Conservation (phyloP, 2,797 vertebrate species). For the Myotis findleyi region DNA sequence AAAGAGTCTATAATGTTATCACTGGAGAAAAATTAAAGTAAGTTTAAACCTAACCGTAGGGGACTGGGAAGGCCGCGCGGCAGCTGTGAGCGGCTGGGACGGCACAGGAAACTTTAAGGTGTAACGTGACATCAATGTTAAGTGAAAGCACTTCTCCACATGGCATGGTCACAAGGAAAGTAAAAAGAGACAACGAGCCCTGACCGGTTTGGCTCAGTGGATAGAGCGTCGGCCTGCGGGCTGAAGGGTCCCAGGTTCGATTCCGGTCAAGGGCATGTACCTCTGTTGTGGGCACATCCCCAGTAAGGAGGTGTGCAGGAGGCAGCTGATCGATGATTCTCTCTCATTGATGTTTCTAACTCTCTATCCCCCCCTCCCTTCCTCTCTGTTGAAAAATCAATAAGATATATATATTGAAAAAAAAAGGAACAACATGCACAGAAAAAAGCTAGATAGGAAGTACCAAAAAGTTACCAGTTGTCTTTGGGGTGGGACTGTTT, state of each 20-base stretch:
- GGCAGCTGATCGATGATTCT: too few species aligned
- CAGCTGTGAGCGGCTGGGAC: rapidly evolving
- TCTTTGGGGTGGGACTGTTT: neutral
- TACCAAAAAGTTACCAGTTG: neutral
- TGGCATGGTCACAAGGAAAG: rapidly evolving
- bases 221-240: too few species aligned
- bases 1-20: neutral
- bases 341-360: too few species aligned
- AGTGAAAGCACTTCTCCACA: neutral
- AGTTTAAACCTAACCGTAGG: neutral
- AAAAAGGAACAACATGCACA: neutral
- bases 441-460: neutral
- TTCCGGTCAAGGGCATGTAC: too few species aligned
- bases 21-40: neutral
- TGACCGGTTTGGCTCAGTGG: too few species aligned
- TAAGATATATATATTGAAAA: too few species aligned
- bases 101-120: rapidly evolving
- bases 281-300: too few species aligned
- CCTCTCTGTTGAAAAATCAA: too few species aligned
- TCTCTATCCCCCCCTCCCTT: too few species aligned
- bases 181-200: neutral
- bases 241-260: too few species aligned
- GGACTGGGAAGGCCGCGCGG: too few species aligned
- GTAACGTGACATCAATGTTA: neutral
- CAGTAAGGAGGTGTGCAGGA: too few species aligned